These are phyloP conservation scores for Parotia lawesii DNA, from an alignment of 2,113 vertebrate genomes.

Conservation along the genomic window DNA sequence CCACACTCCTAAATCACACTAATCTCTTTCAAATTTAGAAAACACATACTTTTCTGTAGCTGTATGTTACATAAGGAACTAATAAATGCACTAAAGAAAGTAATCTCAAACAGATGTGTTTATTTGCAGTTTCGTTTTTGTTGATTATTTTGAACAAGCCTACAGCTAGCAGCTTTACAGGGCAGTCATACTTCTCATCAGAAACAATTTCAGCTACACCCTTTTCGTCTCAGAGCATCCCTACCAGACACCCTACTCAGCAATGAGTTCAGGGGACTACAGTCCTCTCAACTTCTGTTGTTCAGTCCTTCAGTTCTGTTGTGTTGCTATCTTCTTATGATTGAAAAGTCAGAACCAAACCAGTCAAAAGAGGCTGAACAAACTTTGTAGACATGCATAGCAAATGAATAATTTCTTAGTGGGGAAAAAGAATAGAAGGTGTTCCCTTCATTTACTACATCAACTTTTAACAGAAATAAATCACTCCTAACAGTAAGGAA, in stretches of 20 bases:
- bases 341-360: not conserved
- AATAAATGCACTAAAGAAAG: not conserved
- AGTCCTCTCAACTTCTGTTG: not conserved
- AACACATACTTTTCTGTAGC: not conserved
- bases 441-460: not conserved
- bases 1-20: not conserved
- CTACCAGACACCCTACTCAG: not conserved
- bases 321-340: not conserved
- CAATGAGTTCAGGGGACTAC: not conserved
- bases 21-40: not conserved
- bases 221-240: not conserved
- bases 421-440: not conserved
- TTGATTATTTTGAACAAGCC: not conserved
- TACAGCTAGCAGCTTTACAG: not conserved
- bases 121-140: not conserved
- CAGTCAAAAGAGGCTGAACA: not conserved
- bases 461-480: not conserved
- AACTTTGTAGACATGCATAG: not conserved
- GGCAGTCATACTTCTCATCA: not conserved
- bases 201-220: not conserved
- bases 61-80: not conserved
- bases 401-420: not conserved
- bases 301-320: not conserved
- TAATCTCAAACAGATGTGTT: not conserved
- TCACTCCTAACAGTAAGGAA: not conserved